These are phyloP conservation scores for Aporophyla lueneburgensis DNA, from an alignment of 2,888 invertebrate species.

Conservation along the genomic window DNA sequence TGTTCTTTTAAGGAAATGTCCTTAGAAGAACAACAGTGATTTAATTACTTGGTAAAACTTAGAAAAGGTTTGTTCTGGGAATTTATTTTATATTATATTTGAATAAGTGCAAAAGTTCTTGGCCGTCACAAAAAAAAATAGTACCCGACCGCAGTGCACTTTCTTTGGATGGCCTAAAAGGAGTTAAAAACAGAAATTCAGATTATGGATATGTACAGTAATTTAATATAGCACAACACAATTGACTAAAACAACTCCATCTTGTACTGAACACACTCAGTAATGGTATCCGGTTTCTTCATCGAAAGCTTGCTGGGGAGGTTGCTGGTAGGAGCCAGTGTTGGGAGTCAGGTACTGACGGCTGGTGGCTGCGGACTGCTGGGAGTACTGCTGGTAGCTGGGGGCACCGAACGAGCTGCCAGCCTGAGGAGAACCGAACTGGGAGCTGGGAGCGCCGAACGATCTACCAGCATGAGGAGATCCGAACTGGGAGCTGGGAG, in stretches of 20 bases:
- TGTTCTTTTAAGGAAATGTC: no score
- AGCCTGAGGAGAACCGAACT: conserved; percentile 60
- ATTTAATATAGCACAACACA: conserved; percentile 31
- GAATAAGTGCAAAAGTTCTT: no score
- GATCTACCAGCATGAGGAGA: conserved; percentile 44
- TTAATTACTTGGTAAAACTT: no score
- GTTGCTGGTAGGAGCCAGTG: conserved; percentile 72
- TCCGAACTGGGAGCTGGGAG: conserved; percentile 69
- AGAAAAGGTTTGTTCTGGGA: no score
- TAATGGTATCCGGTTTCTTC: conserved; percentile 86
- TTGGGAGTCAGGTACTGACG: conserved; percentile 85
- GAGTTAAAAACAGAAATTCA: not conserved
- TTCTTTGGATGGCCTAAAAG: no score
- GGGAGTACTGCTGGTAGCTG: conserved; percentile 47
- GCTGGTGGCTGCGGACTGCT: conserved; percentile 74
- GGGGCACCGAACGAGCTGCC: conserved; percentile 22
- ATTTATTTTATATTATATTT: no score
- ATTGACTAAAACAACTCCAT: conserved; percentile 7
- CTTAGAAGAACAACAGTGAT: no score
- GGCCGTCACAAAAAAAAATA: no score
- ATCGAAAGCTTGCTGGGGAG: conserved; percentile 85
- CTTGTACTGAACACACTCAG: conserved; percentile 60
- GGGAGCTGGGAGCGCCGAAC: conserved; percentile 33
- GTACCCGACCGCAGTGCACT: no score
- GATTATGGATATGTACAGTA: not conserved